Conservation (phyloP, 2,888 invertebrate genomes). For the Petrolisthes cinctipes region DNA sequence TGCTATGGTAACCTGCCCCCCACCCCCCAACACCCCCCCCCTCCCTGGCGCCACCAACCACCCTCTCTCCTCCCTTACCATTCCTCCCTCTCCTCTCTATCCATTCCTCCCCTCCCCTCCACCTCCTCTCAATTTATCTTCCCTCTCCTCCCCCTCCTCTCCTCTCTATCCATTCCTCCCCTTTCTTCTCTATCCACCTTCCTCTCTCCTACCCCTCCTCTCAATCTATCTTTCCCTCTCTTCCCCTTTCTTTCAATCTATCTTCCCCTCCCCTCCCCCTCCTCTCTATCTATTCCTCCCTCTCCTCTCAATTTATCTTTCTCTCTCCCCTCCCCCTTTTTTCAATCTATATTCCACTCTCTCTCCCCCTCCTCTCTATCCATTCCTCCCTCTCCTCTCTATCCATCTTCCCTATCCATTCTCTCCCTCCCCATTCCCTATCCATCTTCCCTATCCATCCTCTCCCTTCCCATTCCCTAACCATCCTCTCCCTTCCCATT, state of each 20-base stretch:
- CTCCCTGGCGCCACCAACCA: neutral
- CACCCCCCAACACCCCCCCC: constrained; percentile 8
- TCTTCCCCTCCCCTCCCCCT: too few relatives aligned
- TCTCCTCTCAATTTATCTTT: too few relatives aligned
- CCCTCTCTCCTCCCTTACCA: constrained; percentile 18
- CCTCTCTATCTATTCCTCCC: too few relatives aligned
- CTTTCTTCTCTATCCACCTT: neutral
- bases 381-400: too few relatives aligned
- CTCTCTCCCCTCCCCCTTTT: neutral
- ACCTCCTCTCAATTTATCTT: neutral
- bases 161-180: neutral
- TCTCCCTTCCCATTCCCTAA: too few relatives aligned
- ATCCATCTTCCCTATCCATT: too few relatives aligned
- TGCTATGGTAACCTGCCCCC: constrained; percentile 52
- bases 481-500: too few relatives aligned
- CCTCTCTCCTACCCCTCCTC: neutral
- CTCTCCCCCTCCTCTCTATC: neutral
- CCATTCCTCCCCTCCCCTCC: neutral
- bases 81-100: constrained; percentile 2
- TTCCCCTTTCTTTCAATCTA: too few relatives aligned
- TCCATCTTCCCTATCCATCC: too few relatives aligned
- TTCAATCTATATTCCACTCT: neutral
- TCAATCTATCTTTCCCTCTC: neutral
- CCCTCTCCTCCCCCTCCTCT: neutral
- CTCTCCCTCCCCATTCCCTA: too few relatives aligned